A percentile compares a stretch with the other conserved stretches of the same genome.
Evolutionary conservation across 2,888 invertebrate species (phyloP).

Genomic region (Mythimna loreyi): DNA sequence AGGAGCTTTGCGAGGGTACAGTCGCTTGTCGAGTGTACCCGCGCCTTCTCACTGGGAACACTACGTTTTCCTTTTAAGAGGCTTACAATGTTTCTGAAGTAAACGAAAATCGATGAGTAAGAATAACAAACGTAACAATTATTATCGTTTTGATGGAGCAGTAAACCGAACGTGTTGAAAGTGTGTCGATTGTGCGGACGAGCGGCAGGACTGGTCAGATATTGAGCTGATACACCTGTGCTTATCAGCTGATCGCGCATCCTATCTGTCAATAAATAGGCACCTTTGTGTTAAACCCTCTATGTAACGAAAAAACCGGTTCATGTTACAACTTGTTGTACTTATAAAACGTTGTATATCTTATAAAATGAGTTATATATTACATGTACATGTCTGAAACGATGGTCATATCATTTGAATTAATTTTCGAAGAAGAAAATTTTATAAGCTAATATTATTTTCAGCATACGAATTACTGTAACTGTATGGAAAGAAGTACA

Average conservation of each 20-base stretch:
- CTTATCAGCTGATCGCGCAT: conserved; percentile 66
- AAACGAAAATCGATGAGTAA: conserved; percentile 63
- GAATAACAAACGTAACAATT: conserved; percentile 58
- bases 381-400: conserved; percentile 61
- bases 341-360: conserved; percentile 66
- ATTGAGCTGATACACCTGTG: conserved; percentile 59
- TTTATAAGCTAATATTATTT: conserved; percentile 80
- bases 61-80: conserved; percentile 85
- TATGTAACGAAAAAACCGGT: conserved; percentile 58
- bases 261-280: conserved; percentile 65
- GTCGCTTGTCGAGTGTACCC: conserved; percentile 79
- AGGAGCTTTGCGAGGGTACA: conserved; percentile 85
- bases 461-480: conserved; percentile 79
- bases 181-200: conserved; percentile 71
- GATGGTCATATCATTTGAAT: conserved; percentile 71
- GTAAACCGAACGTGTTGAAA: conserved; percentile 49
- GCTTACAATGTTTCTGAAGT: conserved; percentile 81
- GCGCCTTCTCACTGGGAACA: conserved; percentile 77
- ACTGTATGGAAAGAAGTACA: conserved; percentile 85
- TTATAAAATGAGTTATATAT: conserved; percentile 71
- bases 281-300: conserved; percentile 67
- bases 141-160: conserved; percentile 49
- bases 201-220: conserved; percentile 71
- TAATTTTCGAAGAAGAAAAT: conserved; percentile 77
- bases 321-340: conserved; percentile 55